Base-by-base conservation (phyloP, 1,140 invertebrate species). In the Cydia pomonella region DNA sequence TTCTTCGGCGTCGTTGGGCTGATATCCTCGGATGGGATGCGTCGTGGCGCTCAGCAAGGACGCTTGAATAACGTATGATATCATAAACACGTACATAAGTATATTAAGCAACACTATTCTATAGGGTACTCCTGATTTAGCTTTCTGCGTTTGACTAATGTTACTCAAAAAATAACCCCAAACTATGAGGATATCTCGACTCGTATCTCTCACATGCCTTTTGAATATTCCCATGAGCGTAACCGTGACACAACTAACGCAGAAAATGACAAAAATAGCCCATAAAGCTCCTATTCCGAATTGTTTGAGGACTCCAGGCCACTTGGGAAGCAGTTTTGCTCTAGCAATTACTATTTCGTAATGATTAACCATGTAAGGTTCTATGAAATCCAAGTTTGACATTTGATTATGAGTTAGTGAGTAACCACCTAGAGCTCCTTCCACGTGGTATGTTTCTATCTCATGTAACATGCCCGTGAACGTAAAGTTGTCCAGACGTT, bases 91-190 rank as follows among this genome's bases (percentile, higher is more conserved):
- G 13, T 76, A 76, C 16, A 77, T 59, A 29, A 82, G 63, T 29
- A 84, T 27, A 47, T 47, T 63, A 5, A 41, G 23, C 6, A 80
- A 27, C 25, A 79, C 18, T 4, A 84, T 25, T 53, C 53, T 62
- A 13, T 74, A n/a, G 4, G 76, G n/a, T 29, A 72, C 44, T 16
- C 62, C 73, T 2, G 53, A 4, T 33, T 59, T 73, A 5, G 74
- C 62, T 16, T 27, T 77, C 0, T 71, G 73, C 21, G 47, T 74
- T 7, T 69, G 50, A 27, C 7, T 27, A 9, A 33, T 73, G 53
- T 73, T 84, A 41, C 73, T 75, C 6, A 78, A 72, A 59, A 84
- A 69, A 27, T 78, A 82, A 18, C 82, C 80, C 12, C 79, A 76
- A 10, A 83, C 79, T 10, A 78, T 75, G 16, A 82, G n/a, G 23